Conservation (phyloP, 2,888 invertebrate species). For the Lissocephala sabroskyi region DNA sequence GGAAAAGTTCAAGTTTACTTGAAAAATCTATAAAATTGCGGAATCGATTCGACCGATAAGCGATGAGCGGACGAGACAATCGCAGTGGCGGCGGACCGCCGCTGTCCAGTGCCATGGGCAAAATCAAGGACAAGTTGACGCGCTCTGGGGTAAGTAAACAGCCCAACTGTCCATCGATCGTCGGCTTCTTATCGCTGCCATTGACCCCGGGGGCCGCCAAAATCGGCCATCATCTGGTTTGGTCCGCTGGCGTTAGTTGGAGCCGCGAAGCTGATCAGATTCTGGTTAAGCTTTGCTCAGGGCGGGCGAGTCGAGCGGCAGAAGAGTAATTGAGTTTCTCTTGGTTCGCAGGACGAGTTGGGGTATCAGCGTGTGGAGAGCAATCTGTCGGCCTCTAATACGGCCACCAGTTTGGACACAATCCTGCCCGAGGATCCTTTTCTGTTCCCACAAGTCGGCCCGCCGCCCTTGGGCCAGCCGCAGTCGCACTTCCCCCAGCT, state of each 20-base stretch:
- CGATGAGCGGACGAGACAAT: conserved; percentile 72
- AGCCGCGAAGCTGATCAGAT: no score
- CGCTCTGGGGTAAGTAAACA: conserved; percentile 58
- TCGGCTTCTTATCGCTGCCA: no score
- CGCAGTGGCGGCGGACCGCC: conserved; percentile 45
- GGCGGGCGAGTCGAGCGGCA: no score
- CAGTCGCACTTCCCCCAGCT: conserved; percentile 31
- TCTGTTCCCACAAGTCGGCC: conserved; percentile 54
- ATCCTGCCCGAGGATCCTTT: conserved; percentile 71
- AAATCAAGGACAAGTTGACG: conserved; percentile 70
- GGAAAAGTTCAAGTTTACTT: conserved; percentile 42
- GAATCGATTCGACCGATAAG: conserved; percentile 4
- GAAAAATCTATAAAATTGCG: conserved; percentile 11
- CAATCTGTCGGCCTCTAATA: conserved; percentile 76
- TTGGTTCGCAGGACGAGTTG: conserved; percentile 68
- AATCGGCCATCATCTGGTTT: no score
- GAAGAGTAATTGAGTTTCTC: no score
- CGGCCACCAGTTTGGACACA: conserved; percentile 76
- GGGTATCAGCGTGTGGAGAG: conserved; percentile 72
- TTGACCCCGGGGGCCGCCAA: no score
- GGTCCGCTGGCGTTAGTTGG: no score
- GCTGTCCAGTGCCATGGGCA: conserved; percentile 70
- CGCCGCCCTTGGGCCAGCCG: conserved; percentile 42
- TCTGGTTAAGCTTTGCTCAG: no score
- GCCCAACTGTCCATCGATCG: no score